Conservation (phyloP, 2,888 invertebrate species). For the Nomada goodeniana region DNA sequence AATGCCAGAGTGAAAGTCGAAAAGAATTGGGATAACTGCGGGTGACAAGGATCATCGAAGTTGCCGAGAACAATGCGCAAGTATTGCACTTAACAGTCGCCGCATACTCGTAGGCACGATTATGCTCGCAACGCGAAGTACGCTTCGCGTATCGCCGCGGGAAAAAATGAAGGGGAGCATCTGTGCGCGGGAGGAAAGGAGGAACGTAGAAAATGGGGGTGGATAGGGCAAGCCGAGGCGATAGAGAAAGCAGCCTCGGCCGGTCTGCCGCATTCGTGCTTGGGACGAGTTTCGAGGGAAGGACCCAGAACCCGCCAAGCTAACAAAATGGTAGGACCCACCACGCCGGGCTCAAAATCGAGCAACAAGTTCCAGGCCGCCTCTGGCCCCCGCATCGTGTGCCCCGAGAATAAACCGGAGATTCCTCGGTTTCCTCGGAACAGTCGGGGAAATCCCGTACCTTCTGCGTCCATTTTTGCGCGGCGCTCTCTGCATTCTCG, state of each 20-base stretch:
- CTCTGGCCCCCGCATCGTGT: conserved; percentile 64
- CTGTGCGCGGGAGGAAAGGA: neutral
- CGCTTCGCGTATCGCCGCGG: too few relatives aligned
- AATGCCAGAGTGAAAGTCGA: too few relatives aligned
- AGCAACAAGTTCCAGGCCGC: conserved; percentile 67
- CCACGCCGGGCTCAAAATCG: conserved; percentile 64
- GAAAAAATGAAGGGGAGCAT: neutral
- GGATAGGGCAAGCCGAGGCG: conserved; percentile 21
- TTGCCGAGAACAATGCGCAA: too few relatives aligned
- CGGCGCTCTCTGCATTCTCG: too few relatives aligned
- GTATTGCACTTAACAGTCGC: too few relatives aligned
- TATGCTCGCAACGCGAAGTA: too few relatives aligned
- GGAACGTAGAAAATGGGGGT: conserved; percentile 20
- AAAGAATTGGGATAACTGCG: too few relatives aligned
- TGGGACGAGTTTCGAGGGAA: conserved; percentile 62
- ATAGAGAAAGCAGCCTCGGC: conserved; percentile 29
- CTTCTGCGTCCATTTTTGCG: neutral
- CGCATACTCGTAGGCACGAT: too few relatives aligned
- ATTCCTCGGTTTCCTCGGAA: neutral
- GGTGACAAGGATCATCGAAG: too few relatives aligned
- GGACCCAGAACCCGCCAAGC: conserved; percentile 56
- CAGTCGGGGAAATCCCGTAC: neutral
- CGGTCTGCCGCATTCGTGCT: conserved; percentile 53
- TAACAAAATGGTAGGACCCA: conserved; percentile 78
- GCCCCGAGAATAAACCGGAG: conserved; percentile 39